These are phyloP conservation scores for Halichoerus grypus DNA, from an alignment of 2,113 vertebrate species.

Conservation along the genomic window DNA sequence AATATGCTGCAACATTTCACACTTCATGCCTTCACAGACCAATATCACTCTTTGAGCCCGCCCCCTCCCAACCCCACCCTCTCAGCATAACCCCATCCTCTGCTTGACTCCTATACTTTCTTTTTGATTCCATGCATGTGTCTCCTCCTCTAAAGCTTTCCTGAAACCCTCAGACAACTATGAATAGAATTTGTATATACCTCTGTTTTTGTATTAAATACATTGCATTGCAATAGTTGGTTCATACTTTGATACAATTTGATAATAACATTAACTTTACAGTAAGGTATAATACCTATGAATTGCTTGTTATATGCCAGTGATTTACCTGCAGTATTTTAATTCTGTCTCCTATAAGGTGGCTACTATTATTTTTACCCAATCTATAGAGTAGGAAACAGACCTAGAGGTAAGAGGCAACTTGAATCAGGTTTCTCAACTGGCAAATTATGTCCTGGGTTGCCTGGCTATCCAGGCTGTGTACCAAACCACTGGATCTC, in stretches of 20 bases:
- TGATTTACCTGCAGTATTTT: not conserved
- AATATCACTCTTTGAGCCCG: not conserved
- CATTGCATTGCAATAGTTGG: not conserved
- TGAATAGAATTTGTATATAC: not conserved
- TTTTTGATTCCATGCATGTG: not conserved
- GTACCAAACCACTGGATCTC: not conserved
- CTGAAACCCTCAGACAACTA: not conserved
- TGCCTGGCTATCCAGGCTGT: not conserved
- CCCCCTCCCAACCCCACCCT: not conserved
- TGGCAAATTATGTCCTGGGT: not conserved
- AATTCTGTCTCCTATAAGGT: not conserved
- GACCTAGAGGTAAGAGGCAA: not conserved
- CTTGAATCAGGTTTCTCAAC: not conserved
- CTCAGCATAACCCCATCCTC: not conserved
- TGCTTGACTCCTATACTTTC: not conserved
- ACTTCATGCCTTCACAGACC: not conserved
- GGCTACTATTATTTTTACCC: not conserved
- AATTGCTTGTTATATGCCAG: not conserved
- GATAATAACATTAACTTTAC: not conserved
- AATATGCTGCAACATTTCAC: not conserved
- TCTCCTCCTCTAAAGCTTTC: not conserved
- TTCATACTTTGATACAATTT: not conserved
- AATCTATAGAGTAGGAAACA: not conserved
- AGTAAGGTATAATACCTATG: not conserved
- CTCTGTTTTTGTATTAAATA: not conserved